A percentile compares a stretch with the other conserved stretches of the same genome.
phyloP scores from a whole-genome alignment of 2,888 invertebrate genomes.

The Cryptocheilus praepositus region DNA sequence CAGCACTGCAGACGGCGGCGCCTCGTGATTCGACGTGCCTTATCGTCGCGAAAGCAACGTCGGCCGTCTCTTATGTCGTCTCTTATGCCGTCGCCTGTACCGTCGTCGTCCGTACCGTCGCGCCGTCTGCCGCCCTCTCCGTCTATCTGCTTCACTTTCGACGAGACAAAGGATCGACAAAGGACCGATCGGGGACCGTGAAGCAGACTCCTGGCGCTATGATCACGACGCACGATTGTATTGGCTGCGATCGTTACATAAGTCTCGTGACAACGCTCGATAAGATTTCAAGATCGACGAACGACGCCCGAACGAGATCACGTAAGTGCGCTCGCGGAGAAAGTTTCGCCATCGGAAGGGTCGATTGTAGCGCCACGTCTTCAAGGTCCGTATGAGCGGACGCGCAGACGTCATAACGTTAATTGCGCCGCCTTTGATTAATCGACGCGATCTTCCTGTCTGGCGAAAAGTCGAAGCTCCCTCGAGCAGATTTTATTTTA shows the following conservation, averaged over 20 bases:
- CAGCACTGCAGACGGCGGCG: constrained; percentile 31
- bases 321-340: not conserved
- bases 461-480: too few species aligned
- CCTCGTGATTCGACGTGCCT: constrained; percentile 60
- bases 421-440: not conserved
- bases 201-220: constrained; percentile 31
- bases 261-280: constrained; percentile 24
- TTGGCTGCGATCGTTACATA: constrained; percentile 20
- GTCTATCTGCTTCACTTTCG: constrained; percentile 30
- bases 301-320: not conserved
- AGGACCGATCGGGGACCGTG: constrained; percentile 45
- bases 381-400: too few species aligned
- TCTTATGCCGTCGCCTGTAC: too few species aligned
- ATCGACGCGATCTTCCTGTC: constrained; percentile 1
- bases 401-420: too few species aligned
- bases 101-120: too few species aligned
- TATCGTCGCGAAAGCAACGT: constrained; percentile 49
- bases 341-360: not conserved
- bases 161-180: constrained; percentile 61
- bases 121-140: constrained; percentile 5
- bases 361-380: too few species aligned
- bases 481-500: too few species aligned
- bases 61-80: constrained; percentile 27
- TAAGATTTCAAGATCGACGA: constrained; percentile 33
- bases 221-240: constrained; percentile 17